phyloP scores from a whole-genome alignment of 2,113 vertebrate species.

The Neodon shergylaensis region DNA sequence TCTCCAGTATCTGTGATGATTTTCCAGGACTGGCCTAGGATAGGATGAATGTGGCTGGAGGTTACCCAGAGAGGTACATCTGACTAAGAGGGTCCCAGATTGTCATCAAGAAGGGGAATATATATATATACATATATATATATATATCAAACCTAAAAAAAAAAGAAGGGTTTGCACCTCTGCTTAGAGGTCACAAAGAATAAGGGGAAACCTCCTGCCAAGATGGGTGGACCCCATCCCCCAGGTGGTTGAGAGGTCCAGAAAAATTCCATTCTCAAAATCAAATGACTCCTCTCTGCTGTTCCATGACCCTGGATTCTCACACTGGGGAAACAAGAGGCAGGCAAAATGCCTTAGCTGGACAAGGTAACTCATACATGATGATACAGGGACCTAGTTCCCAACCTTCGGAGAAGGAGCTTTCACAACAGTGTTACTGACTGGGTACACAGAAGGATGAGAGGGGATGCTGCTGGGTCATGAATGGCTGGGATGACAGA shows the following conservation, averaged over 20 bases:
- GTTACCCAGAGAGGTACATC: not conserved
- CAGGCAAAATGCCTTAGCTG: not conserved
- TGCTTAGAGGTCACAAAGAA: not conserved
- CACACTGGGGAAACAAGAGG: not conserved
- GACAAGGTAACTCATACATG: not conserved
- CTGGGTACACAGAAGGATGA: not conserved
- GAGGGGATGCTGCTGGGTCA: not conserved
- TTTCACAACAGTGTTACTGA: not conserved
- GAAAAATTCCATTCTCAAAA: not conserved
- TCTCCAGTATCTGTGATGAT: not conserved
- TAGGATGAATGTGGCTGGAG: not conserved
- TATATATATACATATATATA: too few species aligned
- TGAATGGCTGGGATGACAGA: not conserved
- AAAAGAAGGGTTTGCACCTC: not conserved
- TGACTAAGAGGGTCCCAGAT: not conserved
- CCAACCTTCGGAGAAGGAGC: fast-evolving
- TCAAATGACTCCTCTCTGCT: not conserved
- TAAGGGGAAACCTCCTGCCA: not conserved
- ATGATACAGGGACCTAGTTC: not conserved
- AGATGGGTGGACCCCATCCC: not conserved
- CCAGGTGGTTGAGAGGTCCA: not conserved
- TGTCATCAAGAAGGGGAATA: not conserved
- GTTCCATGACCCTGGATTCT: not conserved
- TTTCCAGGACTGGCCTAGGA: not conserved
- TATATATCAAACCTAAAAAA: too few species aligned